Evolutionary conservation across 2,113 vertebrate species (phyloP), one percentile per base, ranked within the genome.

Genomic region (Coptodon rendalli): DNA sequence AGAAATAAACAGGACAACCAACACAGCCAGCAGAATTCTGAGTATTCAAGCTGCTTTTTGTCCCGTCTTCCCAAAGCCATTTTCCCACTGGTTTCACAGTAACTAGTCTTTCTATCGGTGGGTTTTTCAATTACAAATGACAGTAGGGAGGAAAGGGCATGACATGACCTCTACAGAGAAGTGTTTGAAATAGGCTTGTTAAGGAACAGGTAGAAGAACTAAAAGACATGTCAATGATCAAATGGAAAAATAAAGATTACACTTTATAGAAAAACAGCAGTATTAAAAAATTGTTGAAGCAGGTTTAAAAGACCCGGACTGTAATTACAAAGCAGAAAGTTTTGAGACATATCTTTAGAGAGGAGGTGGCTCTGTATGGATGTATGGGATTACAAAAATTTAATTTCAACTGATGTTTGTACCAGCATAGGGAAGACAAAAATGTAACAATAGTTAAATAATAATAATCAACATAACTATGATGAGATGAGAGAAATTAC

Each of bases 1-100:
- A 93, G 89, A 94, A 93, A 95, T 89, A 93, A 90, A 92, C 86
- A 85, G 79, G 82, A 81, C 66, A 82, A 80, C 87, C 57, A 82
- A 80, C 88, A 89, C 79, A 48, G 84, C 36, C n/a, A 82, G 84
- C 29, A 83, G 88, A 85, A 88, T 89, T 56, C 29, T 85, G 88
- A 86, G 71, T 31, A 34, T 83, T 90, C 79, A 83, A 88, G 89
- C 86, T 85, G 78, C 83, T 87, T 86, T 87, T 82, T 85, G 80
- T 57, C 81, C 83, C 81, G 66, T 91, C 90, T 86, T 86, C 89
- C 31, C 79, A 83, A 85, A 90, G 84, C 76, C 76, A 66, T 68
- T 91, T 87, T 59, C 79, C 81, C 87, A 80, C 57, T 9, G 86
- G 38, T 71, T 83, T 86, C 87, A 90, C 92, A 78, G 83, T 90